These are phyloP conservation scores for Oegoconia quadripuncta DNA, from an alignment of 2,888 invertebrate genomes.

Conservation along the genomic window DNA sequence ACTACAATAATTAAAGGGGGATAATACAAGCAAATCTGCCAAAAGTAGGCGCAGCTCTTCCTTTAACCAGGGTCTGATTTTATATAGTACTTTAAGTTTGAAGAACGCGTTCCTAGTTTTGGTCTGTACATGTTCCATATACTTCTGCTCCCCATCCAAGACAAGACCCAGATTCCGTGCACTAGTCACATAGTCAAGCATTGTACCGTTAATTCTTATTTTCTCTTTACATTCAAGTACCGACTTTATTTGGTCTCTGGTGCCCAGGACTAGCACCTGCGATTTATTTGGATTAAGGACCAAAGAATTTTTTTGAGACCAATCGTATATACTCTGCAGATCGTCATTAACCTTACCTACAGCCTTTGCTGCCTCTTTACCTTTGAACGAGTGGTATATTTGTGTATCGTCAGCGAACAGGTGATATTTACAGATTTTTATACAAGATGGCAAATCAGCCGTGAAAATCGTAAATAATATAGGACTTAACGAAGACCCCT, in stretches of 20 bases:
- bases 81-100: no score
- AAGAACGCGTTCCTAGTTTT: no score
- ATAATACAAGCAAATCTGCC: no score
- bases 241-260: constrained; percentile 3
- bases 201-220: no score
- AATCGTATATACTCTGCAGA: not conserved
- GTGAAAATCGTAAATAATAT: constrained; percentile 11
- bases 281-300: not conserved
- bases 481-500: constrained; percentile 15
- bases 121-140: constrained; percentile 3
- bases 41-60: no score
- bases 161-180: constrained; percentile 6
- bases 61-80: no score
- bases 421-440: constrained; percentile 12
- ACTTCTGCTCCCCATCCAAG: constrained; percentile 6
- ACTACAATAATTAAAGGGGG: no score
- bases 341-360: not conserved
- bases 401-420: constrained; percentile 15
- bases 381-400: constrained; percentile 6
- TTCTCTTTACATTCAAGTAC: not conserved
- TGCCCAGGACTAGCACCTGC: constrained; percentile 5
- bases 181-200: not conserved
- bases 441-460: constrained; percentile 5
- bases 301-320: constrained; percentile 1
- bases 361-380: not conserved